These are phyloP conservation scores for Tragopan temminckii DNA, from an alignment of 2,797 vertebrate species.

Conservation along the genomic window DNA sequence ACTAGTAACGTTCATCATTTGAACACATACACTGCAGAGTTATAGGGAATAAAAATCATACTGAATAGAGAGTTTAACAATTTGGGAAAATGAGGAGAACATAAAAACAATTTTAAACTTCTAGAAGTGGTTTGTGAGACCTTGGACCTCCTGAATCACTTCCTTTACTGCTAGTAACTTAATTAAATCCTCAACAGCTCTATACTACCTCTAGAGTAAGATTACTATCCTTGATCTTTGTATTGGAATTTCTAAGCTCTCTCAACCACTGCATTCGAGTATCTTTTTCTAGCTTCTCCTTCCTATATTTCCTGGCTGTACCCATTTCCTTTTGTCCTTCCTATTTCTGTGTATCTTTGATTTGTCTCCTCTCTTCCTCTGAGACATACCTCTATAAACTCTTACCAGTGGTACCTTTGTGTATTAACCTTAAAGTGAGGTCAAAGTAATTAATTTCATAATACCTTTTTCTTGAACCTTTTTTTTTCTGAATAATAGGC, in stretches of 20 bases:
- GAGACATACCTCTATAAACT: neutral
- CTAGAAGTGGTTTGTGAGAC: neutral
- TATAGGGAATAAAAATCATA: constrained; percentile 23
- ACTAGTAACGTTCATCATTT: neutral
- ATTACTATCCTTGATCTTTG: neutral
- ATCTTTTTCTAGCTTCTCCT: neutral
- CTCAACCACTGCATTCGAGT: neutral
- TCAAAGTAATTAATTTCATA: neutral
- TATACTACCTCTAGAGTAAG: neutral
- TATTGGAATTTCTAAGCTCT: neutral
- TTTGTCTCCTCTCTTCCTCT: neutral
- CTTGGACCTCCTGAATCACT: neutral
- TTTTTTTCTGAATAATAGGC: neutral
- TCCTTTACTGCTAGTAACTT: neutral
- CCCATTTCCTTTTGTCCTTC: neutral
- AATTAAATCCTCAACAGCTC: constrained; percentile 4
- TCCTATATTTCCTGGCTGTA: neutral
- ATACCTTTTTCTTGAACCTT: neutral
- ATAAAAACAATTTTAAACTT: neutral
- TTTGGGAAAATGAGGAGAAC: neutral
- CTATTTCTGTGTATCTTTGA: neutral
- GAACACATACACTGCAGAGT: neutral
- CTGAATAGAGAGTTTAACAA: neutral
- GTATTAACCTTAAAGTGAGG: neutral
- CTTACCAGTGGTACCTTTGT: neutral